Evolutionary conservation across 2,113 vertebrate genomes (phyloP).

Genomic region (Oreotrochilus melanogaster): DNA sequence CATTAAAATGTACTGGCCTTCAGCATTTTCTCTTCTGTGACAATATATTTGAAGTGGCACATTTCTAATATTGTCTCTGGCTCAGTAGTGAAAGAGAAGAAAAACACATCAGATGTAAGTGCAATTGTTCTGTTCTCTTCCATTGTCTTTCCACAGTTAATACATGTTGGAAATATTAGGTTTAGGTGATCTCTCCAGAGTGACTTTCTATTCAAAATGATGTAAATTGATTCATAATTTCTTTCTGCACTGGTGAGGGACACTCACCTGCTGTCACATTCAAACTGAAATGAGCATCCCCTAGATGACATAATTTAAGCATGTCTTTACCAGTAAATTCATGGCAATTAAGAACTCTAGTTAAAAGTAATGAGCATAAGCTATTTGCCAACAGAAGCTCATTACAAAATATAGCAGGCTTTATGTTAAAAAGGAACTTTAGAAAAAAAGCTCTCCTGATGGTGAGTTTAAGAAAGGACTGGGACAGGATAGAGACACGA

Average conservation of each 20-base stretch:
- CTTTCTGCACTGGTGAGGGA: background rate
- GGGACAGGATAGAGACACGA: background rate
- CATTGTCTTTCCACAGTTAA: background rate
- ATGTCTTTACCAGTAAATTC: background rate
- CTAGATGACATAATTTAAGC: background rate
- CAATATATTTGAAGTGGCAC: slow-evolving; percentile 20
- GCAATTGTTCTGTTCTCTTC: background rate
- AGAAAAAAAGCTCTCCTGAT: background rate
- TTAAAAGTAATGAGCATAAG: background rate
- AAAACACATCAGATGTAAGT: background rate
- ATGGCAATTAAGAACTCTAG: background rate
- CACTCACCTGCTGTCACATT: background rate
- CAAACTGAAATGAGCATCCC: background rate
- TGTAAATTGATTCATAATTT: background rate
- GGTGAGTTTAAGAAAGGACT: background rate
- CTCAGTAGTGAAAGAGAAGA: background rate
- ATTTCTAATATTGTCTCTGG: slow-evolving; percentile 46
- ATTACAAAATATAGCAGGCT: background rate
- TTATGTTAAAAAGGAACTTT: background rate
- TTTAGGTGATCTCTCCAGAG: background rate
- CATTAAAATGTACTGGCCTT: slow-evolving; percentile 3
- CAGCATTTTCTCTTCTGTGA: slow-evolving; percentile 52
- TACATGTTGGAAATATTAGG: background rate
- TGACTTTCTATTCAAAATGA: background rate
- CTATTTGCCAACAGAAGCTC: background rate